Evolutionary conservation across 2,113 vertebrate genomes (phyloP), one percentile per base, ranked within the genome.

Genomic region (Anseranas semipalmata): DNA sequence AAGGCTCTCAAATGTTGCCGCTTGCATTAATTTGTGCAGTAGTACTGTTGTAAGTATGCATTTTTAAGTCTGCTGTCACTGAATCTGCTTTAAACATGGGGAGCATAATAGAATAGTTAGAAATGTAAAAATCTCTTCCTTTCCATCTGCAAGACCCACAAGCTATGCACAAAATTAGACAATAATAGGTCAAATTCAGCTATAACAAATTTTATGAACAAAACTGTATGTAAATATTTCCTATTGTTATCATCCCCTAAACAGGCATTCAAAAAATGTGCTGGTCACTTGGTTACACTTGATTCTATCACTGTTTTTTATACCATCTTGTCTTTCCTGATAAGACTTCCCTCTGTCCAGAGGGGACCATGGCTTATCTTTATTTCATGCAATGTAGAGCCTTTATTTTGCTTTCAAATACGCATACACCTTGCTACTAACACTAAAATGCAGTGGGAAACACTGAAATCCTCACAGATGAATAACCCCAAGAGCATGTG

Each of bases 401-500:
- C 41, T n/a, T 52, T 77, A 14, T 89, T 95, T 71, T 81, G 50
- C 35, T 68, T 73, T 90, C 37, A 48, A 67, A 48, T 9, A 37
- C 35, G 32, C 1, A 0, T 59, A 15, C 32, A 55, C 30, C 33
- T 88, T 46, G 32, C 22, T 72, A 28, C 48, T 70, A 53, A 70
- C 9, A 28, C 32, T 85, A 33, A 81, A 88, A 78, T 66, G 35
- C 35, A 18, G 24, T 3, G 12, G 60, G 60, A 85, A 87, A 74
- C 7, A 41, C 27, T 27, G 16, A 66, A 50, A 60, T 52, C n/a
- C 16, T 30, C 12, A 55, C 25, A 75, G 25, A 53, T 4, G 25
- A n/a, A 52, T 70, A 60, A 8, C 3, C 15, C 6, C 18, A n/a
- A 3, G 46, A 1, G 1, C 15, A 22, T 9, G 16, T 15, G 56